These are phyloP conservation scores for Leptinotarsa rubiginosa DNA, from an alignment of 2,888 invertebrate genomes.

Conservation along the genomic window DNA sequence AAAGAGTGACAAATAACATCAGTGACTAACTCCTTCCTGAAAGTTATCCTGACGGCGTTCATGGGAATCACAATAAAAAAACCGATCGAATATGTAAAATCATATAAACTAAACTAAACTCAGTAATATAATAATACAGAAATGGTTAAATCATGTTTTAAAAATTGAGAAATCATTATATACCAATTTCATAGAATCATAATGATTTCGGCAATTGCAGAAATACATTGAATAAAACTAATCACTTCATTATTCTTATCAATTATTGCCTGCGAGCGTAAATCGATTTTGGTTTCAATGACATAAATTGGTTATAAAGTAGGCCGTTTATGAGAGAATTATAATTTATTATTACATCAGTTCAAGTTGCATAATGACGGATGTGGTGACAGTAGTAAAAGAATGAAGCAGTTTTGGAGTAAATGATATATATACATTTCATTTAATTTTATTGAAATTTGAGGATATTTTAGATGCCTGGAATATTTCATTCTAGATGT, in stretches of 20 bases:
- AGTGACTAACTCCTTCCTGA: too few relatives aligned
- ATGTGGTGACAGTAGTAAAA: slow-evolving; percentile 30
- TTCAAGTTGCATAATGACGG: slow-evolving; percentile 30
- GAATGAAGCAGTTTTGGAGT: slow-evolving; percentile 6
- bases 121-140: background rate
- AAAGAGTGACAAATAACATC: too few relatives aligned
- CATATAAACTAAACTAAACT: background rate
- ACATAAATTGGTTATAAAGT: slow-evolving; percentile 31
- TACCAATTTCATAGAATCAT: slow-evolving; percentile 9
- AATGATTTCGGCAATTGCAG: slow-evolving; percentile 5
- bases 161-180: slow-evolving; percentile 1
- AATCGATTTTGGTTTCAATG: slow-evolving; percentile 31
- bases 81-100: too few relatives aligned
- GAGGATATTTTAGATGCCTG: background rate
- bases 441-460: background rate
- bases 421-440: background rate
- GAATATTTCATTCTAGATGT: background rate
- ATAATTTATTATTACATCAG: slow-evolving; percentile 31
- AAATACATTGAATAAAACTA: background rate
- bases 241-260: slow-evolving; percentile 18
- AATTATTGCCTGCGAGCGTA: slow-evolving; percentile 20
- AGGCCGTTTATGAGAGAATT: slow-evolving; percentile 30
- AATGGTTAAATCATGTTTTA: background rate
- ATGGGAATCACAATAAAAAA: too few relatives aligned
- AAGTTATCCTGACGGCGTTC: too few relatives aligned